Percentiles rank a stretch among this genome's conserved stretches.
phyloP scores from a whole-genome alignment of 2,113 vertebrate species.

The Rhagologus leucostigma region DNA sequence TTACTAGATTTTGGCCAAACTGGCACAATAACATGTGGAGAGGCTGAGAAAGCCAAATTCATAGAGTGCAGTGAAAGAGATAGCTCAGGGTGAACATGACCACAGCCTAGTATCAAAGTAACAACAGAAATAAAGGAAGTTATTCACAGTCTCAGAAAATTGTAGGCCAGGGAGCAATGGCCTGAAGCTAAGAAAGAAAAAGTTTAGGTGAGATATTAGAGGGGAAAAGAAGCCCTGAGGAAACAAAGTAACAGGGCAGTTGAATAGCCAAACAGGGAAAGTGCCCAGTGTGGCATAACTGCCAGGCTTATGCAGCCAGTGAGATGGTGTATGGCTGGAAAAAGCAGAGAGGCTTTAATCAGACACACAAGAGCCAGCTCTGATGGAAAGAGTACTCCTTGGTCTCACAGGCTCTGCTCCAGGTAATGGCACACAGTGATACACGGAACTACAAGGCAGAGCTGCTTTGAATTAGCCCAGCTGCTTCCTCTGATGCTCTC shows the following conservation, averaged over 20 bases:
- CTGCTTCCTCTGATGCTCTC: neutral
- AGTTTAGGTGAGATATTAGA: neutral
- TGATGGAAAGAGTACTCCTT: neutral
- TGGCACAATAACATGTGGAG: neutral
- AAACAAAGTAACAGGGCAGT: neutral
- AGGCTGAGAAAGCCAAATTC: slow-evolving; percentile 24
- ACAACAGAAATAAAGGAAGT: slow-evolving; percentile 36
- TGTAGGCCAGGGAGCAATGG: slow-evolving; percentile 30
- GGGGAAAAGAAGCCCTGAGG: neutral
- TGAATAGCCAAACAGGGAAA: neutral
- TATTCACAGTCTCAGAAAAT: slow-evolving; percentile 42
- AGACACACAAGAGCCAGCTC: neutral
- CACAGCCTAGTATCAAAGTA: slow-evolving; percentile 44
- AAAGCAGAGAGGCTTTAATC: neutral
- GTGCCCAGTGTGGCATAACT: neutral
- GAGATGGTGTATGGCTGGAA: neutral
- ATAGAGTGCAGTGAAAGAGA: neutral
- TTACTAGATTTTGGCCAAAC: no score
- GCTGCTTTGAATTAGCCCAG: neutral
- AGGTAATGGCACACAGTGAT: neutral
- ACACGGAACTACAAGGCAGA: neutral
- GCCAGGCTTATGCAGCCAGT: neutral
- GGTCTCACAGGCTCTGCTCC: neutral
- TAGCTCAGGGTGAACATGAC: slow-evolving; percentile 8
- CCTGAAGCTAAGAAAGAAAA: slow-evolving; percentile 25